Evolutionary conservation across 2,113 vertebrate species (phyloP), one percentile per base, ranked within the genome.

Genomic region (Opisthocomus hoazin): DNA sequence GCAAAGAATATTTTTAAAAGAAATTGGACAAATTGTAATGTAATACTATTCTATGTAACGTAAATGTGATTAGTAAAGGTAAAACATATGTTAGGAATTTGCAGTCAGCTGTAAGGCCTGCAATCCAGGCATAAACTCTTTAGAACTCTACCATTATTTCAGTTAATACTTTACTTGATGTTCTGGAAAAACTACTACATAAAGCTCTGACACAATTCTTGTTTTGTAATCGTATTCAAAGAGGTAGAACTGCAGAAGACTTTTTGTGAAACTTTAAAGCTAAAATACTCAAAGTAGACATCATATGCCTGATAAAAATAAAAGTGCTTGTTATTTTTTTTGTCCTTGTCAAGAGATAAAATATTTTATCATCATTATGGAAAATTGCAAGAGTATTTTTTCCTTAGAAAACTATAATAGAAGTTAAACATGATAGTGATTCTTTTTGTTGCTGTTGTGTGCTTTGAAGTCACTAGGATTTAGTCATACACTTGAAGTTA

Each of bases 381-480:
- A 90, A 66, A 84, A 43, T 80, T 76, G 30, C 11, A 60, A 79
- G 41, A 43, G 13, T 46, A 32, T 66, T 65, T 94, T 93, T 87
- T 74, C 19, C 43, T 94, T 81, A 75, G 68, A 94, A 83, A 78
- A 78, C 27, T 64, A 18, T 60, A 84, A 70, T 77, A 88, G 56
- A 89, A 94, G 29, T 90, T 92, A 63, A 84, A 84, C n/a, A 43
- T 30, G 58, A 76, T 70, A 93, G 32, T 73, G 50, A 70, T 53
- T 88, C 26, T 82, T 93, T 90, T 74, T 80, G 32, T 71, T 87
- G 30, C 57, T 94, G 22, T 83, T 80, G 10, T 45, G 11, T 74
- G 57, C 90, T 95, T 96, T 95, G 90, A 96, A 95, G 85, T 92
- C 71, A 63, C 54, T 93, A 36, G 68, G 24, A 88, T 88, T 95